Percentiles rank a stretch among this genome's conserved stretches.
Conservation (phyloP, 2,888 invertebrate genomes). For the Parnassius smintheus region DNA sequence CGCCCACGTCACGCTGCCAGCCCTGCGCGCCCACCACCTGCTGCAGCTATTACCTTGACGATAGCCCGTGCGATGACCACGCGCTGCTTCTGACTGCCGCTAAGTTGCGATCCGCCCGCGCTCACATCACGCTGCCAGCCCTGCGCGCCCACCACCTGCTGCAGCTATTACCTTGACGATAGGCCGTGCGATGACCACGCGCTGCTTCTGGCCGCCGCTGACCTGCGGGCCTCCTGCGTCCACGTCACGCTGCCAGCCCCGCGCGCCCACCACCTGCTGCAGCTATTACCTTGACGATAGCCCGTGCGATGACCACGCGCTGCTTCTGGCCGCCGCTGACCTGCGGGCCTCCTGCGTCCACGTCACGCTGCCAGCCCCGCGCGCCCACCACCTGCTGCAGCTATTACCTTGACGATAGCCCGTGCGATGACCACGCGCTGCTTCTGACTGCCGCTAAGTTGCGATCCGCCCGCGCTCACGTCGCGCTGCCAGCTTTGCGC, state of each 20-base stretch:
- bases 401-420: slow-evolving; percentile 90
- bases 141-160: too few species aligned
- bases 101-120: slow-evolving; percentile 93
- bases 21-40: slow-evolving; percentile 89
- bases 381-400: slow-evolving; percentile 86
- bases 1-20: slow-evolving; percentile 92
- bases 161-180: slow-evolving; percentile 86
- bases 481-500: too few species aligned
- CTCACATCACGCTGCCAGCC: slow-evolving; percentile 81
- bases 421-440: slow-evolving; percentile 96
- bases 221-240: slow-evolving; percentile 94
- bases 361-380: slow-evolving; percentile 89
- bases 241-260: slow-evolving; percentile 90
- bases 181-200: slow-evolving; percentile 96
- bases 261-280: slow-evolving; percentile 87
- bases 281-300: slow-evolving; percentile 88
- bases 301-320: slow-evolving; percentile 95
- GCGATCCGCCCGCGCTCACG: too few species aligned
- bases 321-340: slow-evolving; percentile 97
- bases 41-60: slow-evolving; percentile 82
- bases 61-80: slow-evolving; percentile 72
- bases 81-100: slow-evolving; percentile 96
- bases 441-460: slow-evolving; percentile 96
- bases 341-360: slow-evolving; percentile 94
- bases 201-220: slow-evolving; percentile 96